Evolutionary conservation across 2,113 vertebrate genomes (phyloP).

Genomic region (Perccottus glenii): DNA sequence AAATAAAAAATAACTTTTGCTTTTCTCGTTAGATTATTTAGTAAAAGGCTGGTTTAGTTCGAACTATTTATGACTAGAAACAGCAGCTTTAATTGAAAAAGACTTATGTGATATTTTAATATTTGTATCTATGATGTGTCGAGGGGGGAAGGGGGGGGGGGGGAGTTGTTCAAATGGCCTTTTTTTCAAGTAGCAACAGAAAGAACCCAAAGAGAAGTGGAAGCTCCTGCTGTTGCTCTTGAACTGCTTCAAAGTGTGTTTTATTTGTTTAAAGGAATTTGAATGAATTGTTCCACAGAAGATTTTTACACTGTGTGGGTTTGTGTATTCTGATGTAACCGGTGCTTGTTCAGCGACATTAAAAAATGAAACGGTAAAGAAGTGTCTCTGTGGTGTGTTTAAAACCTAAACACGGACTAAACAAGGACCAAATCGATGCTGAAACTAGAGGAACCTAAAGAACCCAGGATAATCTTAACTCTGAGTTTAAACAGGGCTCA

Average conservation of each 20-base stretch:
- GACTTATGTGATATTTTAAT: background rate
- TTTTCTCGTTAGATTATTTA: too few relatives aligned
- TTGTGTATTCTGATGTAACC: conserved; percentile 12
- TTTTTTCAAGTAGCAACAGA: background rate
- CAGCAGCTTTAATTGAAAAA: background rate
- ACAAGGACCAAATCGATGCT: too few relatives aligned
- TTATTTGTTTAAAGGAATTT: background rate
- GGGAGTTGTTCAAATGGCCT: background rate
- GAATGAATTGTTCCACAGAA: too few relatives aligned
- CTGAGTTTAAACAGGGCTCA: too few relatives aligned
- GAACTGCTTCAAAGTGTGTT: background rate
- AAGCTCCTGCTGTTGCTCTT: background rate
- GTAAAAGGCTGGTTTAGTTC: too few relatives aligned
- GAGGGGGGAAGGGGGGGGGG: too few relatives aligned
- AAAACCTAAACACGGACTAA: too few relatives aligned
- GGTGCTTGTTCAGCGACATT: conserved; percentile 43
- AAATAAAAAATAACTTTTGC: too few relatives aligned
- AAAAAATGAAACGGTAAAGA: conserved; percentile 50
- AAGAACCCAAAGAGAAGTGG: too few relatives aligned
- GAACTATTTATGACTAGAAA: too few relatives aligned
- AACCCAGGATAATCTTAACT: too few relatives aligned
- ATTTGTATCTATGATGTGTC: background rate
- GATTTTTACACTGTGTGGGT: conserved; percentile 35
- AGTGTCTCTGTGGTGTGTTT: background rate
- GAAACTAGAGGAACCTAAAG: too few relatives aligned